A percentile compares a stretch with the other conserved stretches of the same genome.
Evolutionary conservation across 1,140 invertebrate species (phyloP).

Genomic region (Mizuhopecten yessoensis): DNA sequence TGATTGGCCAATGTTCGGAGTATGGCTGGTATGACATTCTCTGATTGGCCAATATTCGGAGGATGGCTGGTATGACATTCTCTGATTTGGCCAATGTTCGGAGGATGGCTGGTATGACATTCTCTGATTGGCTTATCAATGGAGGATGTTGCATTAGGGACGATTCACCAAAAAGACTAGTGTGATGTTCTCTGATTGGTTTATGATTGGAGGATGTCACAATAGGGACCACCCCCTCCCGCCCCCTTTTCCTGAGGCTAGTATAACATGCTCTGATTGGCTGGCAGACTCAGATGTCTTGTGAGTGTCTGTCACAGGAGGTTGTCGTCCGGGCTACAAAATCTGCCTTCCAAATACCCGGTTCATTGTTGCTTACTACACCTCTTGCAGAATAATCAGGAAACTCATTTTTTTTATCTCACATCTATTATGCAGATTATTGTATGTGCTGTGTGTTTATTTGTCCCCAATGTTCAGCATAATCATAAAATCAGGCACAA

Average conservation of each 20-base stretch:
- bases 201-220: conserved; percentile 6
- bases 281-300: neutral
- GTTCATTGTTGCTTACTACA: conserved; percentile 4
- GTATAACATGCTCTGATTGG: conserved; percentile 14
- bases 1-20: neutral
- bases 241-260: neutral
- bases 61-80: neutral
- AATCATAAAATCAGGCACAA: neutral
- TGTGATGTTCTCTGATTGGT: conserved; percentile 24
- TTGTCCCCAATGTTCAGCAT: neutral
- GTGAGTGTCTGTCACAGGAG: neutral
- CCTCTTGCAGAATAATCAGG: neutral
- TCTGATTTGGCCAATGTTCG: neutral
- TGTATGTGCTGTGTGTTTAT: neutral
- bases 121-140: neutral
- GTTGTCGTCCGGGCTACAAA: neutral
- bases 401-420: neutral
- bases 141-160: conserved; percentile 9
- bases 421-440: conserved; percentile 9
- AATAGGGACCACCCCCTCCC: conserved; percentile 29
- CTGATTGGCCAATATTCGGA: neutral
- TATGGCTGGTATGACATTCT: neutral
- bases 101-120: neutral
- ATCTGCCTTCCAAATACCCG: neutral
- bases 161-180: neutral